Evolutionary conservation across 2,888 invertebrate genomes (phyloP).

Genomic region (Andrena camellia): DNA sequence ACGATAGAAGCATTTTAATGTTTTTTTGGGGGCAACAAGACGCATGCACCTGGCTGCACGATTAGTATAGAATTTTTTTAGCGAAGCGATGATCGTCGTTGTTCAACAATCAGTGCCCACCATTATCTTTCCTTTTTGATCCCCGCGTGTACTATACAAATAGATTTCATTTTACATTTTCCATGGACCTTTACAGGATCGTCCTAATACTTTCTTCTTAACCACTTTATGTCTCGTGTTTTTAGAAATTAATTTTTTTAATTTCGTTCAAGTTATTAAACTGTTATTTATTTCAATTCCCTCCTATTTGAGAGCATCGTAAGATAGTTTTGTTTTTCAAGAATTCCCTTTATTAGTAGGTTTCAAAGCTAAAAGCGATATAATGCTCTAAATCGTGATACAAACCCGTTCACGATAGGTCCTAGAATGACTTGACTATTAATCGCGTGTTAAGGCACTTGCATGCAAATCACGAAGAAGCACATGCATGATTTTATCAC

Average conservation of each 20-base stretch:
- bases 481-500: slow-evolving; percentile 60
- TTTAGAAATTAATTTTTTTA: background rate
- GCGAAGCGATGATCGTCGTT: slow-evolving; percentile 6
- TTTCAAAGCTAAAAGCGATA: background rate
- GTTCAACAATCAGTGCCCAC: background rate
- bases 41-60: slow-evolving; percentile 39
- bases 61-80: slow-evolving; percentile 18
- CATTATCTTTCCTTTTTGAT: background rate
- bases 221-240: background rate
- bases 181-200: background rate
- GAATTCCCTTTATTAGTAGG: background rate
- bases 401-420: background rate
- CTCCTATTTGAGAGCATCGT: background rate
- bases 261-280: background rate
- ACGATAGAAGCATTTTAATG: slow-evolving; percentile 30
- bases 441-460: slow-evolving; percentile 45
- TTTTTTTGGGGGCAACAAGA: slow-evolving; percentile 19
- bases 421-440: slow-evolving; percentile 26
- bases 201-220: background rate
- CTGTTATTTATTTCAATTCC: background rate
- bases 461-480: slow-evolving; percentile 53
- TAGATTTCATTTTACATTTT: background rate
- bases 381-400: background rate
- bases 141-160: background rate
- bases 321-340: background rate